Evolutionary conservation across 2,888 invertebrate species (phyloP), one percentile per base, ranked within the genome.

Genomic region (Clanis bilineata): DNA sequence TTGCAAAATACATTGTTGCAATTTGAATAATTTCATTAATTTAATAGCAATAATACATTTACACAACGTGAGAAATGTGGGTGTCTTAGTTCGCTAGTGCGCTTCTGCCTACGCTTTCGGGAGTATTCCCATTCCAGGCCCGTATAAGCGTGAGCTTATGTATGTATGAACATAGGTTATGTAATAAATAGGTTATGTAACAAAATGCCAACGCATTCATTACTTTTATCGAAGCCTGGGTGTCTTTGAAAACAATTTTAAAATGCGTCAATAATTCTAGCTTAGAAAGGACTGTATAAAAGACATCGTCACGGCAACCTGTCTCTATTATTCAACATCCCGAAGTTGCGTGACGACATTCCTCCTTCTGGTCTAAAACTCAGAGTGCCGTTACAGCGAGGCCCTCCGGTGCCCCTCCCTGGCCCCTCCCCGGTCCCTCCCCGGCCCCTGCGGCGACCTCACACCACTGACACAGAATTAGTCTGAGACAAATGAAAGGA

Each of bases 401-500:
- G 61, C 62, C 56, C 59, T 51, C 32, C 15, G 32, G 47, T n/a
- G 15, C 25, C 47, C 47, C 51, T 15, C 51, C 28, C 28, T 9
- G 32, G 3, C 9, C 28, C 15, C 18, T 10, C 21, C 22, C 44
- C 22, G 21, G 22, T 2, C 55, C 58, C 61, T 62, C 64, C 63
- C 56, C 62, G 54, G 57, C 54, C 59, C 63, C 56, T 62, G 61
- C 58, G 32, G n/a, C 74, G 74, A 73, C 77, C 76, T 74, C 79
- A 74, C 69, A 62, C 75, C 74, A 74, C 74, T 76, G 73, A 71
- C 77, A 78, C 32, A 51, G 28, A 51, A 51, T 28, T 32, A 32
- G 28, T 73, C 51, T 25, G 41, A 76, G 69, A 67, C 80, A 75
- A 83, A 82, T 80, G 85, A 86, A 86, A 85, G 86, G 83, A 86